phyloP scores from a whole-genome alignment of 2,888 invertebrate genomes.

The Caenorhabditis sulstoni region DNA sequence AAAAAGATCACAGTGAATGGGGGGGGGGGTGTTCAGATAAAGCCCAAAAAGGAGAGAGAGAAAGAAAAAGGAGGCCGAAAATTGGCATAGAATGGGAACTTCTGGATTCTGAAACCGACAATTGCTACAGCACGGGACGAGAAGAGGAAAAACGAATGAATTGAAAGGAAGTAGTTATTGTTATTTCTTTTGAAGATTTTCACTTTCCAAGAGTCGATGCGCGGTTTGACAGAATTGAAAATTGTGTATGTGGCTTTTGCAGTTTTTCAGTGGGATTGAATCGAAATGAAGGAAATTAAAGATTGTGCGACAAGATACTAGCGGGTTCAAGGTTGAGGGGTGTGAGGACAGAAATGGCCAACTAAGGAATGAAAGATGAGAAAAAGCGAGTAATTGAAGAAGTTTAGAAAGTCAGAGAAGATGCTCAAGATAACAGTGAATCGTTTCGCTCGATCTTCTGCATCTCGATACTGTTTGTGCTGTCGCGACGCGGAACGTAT shows the following conservation, averaged over 20 bases:
- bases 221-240: slow-evolving; percentile 31
- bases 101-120: slow-evolving; percentile 29
- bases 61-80: slow-evolving; percentile 5
- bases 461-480: slow-evolving; percentile 55
- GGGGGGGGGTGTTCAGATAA: slow-evolving; percentile 12
- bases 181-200: slow-evolving; percentile 59
- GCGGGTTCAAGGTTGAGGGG: slow-evolving; percentile 10
- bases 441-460: slow-evolving; percentile 50
- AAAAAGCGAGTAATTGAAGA: slow-evolving; percentile 11
- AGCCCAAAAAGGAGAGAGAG: slow-evolving; percentile 9
- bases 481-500: slow-evolving; percentile 63
- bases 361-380: background rate
- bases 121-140: slow-evolving; percentile 4
- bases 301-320: slow-evolving; percentile 54
- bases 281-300: slow-evolving; percentile 51
- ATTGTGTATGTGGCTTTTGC: slow-evolving; percentile 21
- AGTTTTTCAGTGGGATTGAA: slow-evolving; percentile 26
- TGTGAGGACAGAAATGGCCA: slow-evolving; percentile 4
- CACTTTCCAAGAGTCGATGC: slow-evolving; percentile 42
- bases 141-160: slow-evolving; percentile 27
- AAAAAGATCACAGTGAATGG: slow-evolving; percentile 47
- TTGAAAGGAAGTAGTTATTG: slow-evolving; percentile 60
- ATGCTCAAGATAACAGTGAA: slow-evolving; percentile 22
- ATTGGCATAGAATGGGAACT: background rate
- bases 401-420: slow-evolving; percentile 11